Base-by-base conservation (phyloP, 53 echinoderm and acorn worm genomes). In the Echinarachnius parma region DNA sequence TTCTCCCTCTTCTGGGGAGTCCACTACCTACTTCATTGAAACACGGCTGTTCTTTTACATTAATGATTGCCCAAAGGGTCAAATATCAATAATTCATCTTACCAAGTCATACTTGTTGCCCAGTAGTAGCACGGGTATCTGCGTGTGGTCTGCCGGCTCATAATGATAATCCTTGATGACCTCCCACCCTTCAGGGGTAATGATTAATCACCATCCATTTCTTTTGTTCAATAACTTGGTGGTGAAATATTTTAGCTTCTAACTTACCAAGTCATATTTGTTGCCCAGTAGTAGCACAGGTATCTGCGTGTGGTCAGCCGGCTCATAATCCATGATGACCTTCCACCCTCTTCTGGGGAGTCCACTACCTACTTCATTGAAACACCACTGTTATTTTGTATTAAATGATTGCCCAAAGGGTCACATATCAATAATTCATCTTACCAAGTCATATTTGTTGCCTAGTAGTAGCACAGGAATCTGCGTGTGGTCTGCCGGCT, bases 41-140 rank as follows among this genome's bases (percentile, higher is more conserved):
- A n/a, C n/a, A n/a, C n/a, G n/a, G n/a, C n/a, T n/a, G n/a, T n/a
- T n/a, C n/a, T n/a, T n/a, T n/a, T n/a, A n/a, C n/a, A n/a, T n/a
- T n/a, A n/a, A n/a, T n/a, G n/a, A n/a, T n/a, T n/a, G n/a, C n/a
- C n/a, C n/a, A n/a, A n/a, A n/a, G n/a, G n/a, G n/a, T n/a, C n/a
- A n/a, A n/a, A n/a, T n/a, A n/a, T n/a, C n/a, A n/a, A n/a, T n/a
- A n/a, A n/a, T n/a, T n/a, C n/a, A n/a, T n/a, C 44, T 42, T 58
- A 95, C 95, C 81, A 95, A 75, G 59, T 95, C 95, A 77, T 81
- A 91, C 54, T 95, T 95, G 50, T 95, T 95, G 29, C 95, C 95
- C 31, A 95, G 84, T 2, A 95, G 54, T 18, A 95, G 66, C 15
- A 95, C 87, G 1, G 95, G 95, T n/a, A 95, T 84, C 70, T 59